A percentile compares a stretch with the other conserved stretches of the same genome.
phyloP scores from a whole-genome alignment of 2,797 vertebrate genomes.

The Monodelphis domestica region DNA sequence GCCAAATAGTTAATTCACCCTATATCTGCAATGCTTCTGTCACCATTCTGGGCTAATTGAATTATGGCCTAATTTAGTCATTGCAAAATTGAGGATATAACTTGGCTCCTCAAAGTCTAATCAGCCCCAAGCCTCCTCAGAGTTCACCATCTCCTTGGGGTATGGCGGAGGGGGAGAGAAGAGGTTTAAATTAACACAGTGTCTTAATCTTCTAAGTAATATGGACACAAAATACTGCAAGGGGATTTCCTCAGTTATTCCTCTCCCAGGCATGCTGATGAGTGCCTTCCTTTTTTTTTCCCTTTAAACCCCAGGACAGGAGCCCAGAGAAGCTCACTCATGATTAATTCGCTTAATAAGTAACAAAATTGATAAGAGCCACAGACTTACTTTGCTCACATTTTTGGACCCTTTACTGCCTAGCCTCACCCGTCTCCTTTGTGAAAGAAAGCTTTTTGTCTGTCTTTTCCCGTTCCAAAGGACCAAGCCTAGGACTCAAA shows the following conservation, averaged over 20 bases:
- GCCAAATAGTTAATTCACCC: background rate
- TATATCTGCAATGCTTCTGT: slow-evolving; percentile 11
- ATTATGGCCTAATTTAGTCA: slow-evolving; percentile 18
- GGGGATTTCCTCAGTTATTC: slow-evolving; percentile 32
- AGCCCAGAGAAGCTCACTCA: slow-evolving; percentile 4
- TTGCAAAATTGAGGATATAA: slow-evolving; percentile 44
- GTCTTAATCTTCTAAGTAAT: slow-evolving; percentile 27
- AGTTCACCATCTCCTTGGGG: slow-evolving; percentile 40
- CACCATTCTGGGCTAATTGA: slow-evolving; percentile 39
- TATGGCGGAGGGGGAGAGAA: background rate
- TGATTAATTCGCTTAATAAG: background rate
- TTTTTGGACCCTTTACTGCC: background rate
- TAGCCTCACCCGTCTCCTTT: background rate
- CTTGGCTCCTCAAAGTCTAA: slow-evolving; percentile 6
- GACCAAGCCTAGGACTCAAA: background rate
- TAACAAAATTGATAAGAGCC: background rate
- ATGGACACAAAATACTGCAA: background rate
- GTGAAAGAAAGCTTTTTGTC: background rate
- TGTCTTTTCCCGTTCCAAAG: background rate
- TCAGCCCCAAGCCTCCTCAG: slow-evolving; percentile 41
- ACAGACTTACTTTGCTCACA: background rate
- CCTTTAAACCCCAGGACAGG: slow-evolving; percentile 7
- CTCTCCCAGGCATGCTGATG: background rate
- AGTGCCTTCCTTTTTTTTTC: background rate
- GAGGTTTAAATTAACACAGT: slow-evolving; percentile 18